Evolutionary conservation across 2,797 vertebrate genomes (phyloP).

Genomic region (Atherinosoma microstoma): DNA sequence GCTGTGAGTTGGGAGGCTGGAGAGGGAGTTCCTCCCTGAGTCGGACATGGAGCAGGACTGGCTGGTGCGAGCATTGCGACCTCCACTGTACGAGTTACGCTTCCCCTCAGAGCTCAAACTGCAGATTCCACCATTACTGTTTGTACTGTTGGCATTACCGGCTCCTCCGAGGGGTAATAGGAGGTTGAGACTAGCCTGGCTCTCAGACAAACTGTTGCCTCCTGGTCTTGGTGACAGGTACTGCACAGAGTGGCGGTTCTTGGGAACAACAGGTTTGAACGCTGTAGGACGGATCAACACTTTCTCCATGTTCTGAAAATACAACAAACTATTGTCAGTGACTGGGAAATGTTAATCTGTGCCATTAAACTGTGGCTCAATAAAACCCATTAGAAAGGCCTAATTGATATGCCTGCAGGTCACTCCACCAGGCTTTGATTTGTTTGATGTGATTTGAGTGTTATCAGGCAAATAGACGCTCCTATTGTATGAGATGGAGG

Average conservation of each 20-base stretch:
- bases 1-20: conserved; percentile 95
- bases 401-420: conserved; percentile 59
- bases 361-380: conserved; percentile 56
- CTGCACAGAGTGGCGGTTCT: conserved; percentile 89
- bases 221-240: conserved; percentile 87
- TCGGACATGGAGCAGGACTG: conserved; percentile 94
- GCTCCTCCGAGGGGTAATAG: conserved; percentile 82
- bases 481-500: conserved; percentile 38
- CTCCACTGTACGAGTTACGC: conserved; percentile 85
- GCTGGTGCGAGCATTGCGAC: conserved; percentile 84
- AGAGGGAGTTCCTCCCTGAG: conserved; percentile 96
- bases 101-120: conserved; percentile 83
- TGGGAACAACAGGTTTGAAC: conserved; percentile 96
- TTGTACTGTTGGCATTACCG: conserved; percentile 26
- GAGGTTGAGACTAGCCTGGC: conserved; percentile 94
- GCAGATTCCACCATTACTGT: conserved; percentile 54
- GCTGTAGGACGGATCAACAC: conserved; percentile 96
- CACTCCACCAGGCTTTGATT: conserved; percentile 52
- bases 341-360: conserved; percentile 38
- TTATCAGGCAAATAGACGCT: conserved; percentile 63
- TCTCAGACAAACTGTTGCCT: conserved; percentile 88
- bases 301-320: conserved; percentile 95
- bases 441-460: conserved; percentile 62
- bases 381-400: conserved; percentile 61
- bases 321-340: conserved; percentile 26